phyloP scores from a whole-genome alignment of 2,888 invertebrate genomes.

The Pristionchus arcanus region DNA sequence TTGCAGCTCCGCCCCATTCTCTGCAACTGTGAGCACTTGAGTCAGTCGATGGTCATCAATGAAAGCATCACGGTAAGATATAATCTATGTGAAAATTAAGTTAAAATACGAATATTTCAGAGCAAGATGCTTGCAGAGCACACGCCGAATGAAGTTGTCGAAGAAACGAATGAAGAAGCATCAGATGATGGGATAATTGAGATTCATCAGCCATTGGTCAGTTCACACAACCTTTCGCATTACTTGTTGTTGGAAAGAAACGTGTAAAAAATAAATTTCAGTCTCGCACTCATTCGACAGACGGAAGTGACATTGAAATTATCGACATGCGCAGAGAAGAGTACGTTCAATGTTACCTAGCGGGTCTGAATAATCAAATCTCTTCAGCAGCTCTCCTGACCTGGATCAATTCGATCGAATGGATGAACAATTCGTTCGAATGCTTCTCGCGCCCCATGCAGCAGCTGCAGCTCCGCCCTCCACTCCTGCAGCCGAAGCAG shows the following conservation, averaged over 20 bases:
- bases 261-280: no score
- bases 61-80: no score
- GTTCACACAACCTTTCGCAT: not conserved
- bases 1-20: no score
- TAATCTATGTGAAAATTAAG: no score
- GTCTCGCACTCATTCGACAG: not conserved
- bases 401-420: not conserved
- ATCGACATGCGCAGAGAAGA: not conserved
- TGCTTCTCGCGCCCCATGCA: not conserved
- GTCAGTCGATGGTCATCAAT: no score
- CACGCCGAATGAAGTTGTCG: no score
- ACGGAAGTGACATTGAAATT: conserved; percentile 1
- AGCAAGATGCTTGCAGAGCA: no score
- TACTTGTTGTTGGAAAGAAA: no score
- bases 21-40: no score
- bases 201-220: not conserved
- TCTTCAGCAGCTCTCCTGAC: not conserved
- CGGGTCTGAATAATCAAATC: not conserved
- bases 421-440: not conserved
- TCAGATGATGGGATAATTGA: no score
- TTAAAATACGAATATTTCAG: no score
- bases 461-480: not conserved
- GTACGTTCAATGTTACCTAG: not conserved
- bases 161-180: no score
- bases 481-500: not conserved